phyloP scores from a whole-genome alignment of 2,888 invertebrate species.

The Tachina grossa region DNA sequence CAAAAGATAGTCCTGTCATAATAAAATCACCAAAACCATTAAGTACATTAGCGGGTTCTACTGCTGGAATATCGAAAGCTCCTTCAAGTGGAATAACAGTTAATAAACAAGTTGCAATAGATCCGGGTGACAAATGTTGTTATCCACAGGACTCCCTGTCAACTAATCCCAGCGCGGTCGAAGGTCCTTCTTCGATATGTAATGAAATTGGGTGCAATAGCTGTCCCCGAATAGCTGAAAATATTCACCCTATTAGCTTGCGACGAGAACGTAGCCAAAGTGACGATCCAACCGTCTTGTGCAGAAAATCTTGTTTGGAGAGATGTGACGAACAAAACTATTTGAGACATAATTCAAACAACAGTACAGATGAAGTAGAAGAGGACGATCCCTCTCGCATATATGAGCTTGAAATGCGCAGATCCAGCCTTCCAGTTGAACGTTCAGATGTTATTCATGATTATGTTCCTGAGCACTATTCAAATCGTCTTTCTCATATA shows the following conservation, averaged over 20 bases:
- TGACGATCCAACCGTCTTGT: conserved; percentile 64
- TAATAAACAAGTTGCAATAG: conserved; percentile 82
- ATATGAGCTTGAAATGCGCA: conserved; percentile 64
- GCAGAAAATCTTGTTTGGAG: conserved; percentile 55
- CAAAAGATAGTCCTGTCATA: conserved; percentile 82
- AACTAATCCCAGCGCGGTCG: conserved; percentile 45
- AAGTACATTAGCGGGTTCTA: conserved; percentile 60
- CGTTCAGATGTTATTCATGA: conserved; percentile 57
- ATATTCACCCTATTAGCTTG: conserved; percentile 66
- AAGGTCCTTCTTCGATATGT: conserved; percentile 70
- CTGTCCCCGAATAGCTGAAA: conserved; percentile 65
- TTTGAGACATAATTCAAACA: conserved; percentile 65
- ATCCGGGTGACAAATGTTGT: conserved; percentile 81
- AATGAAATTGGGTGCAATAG: conserved; percentile 72
- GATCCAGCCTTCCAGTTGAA: conserved; percentile 61
- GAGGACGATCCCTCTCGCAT: conserved; percentile 57
- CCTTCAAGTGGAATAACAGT: conserved; percentile 77
- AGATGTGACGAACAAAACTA: conserved; percentile 73
- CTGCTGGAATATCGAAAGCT: conserved; percentile 48
- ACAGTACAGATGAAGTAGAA: conserved; percentile 74
- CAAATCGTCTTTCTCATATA: conserved; percentile 41
- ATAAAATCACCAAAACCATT: conserved; percentile 79
- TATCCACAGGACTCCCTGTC: conserved; percentile 72
- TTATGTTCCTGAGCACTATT: conserved; percentile 52
- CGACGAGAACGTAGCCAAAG: conserved; percentile 69